Percentiles rank a stretch among this genome's conserved stretches.
Evolutionary conservation across 2,113 vertebrate species (phyloP).

Genomic region (Labeo rohita): DNA sequence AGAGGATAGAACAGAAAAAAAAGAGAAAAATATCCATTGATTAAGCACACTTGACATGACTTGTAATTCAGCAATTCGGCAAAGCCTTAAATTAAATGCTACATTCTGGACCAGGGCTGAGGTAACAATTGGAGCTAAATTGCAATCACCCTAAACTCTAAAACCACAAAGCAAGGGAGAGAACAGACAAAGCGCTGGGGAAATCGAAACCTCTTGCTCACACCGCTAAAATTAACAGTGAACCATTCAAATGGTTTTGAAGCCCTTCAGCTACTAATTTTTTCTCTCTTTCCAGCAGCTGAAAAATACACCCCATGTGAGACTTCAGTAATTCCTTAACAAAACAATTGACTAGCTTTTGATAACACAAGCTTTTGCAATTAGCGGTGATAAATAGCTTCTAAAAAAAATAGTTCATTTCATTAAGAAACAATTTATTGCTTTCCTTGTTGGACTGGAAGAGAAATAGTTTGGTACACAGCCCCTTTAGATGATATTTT

Average conservation of each 20-base stretch:
- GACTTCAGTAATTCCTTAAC: constrained; percentile 24
- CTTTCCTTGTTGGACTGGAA: constrained; percentile 9
- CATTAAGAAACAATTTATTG: constrained; percentile 6
- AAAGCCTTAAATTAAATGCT: constrained; percentile 30
- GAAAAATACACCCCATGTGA: constrained; percentile 34
- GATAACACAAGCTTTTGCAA: background rate
- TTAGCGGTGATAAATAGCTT: constrained; percentile 43
- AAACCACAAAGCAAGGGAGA: constrained; percentile 29
- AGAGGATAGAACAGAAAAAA: background rate
- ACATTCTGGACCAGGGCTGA: constrained; percentile 23
- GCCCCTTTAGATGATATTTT: background rate
- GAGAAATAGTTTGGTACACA: background rate
- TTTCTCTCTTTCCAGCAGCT: constrained; percentile 12
- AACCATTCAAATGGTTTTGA: background rate
- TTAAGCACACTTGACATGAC: constrained; percentile 29
- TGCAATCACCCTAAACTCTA: constrained; percentile 47
- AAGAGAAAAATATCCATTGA: background rate
- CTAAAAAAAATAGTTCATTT: background rate
- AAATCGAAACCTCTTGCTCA: constrained; percentile 30
- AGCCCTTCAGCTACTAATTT: constrained; percentile 6
- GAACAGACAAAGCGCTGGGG: background rate
- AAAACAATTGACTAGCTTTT: constrained; percentile 30
- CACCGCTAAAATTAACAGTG: constrained; percentile 30
- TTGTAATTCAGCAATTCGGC: background rate
- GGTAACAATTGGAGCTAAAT: constrained; percentile 48